These are phyloP conservation scores for Ceyx cyanopectus DNA, from an alignment of 2,113 vertebrate genomes.

Conservation along the genomic window DNA sequence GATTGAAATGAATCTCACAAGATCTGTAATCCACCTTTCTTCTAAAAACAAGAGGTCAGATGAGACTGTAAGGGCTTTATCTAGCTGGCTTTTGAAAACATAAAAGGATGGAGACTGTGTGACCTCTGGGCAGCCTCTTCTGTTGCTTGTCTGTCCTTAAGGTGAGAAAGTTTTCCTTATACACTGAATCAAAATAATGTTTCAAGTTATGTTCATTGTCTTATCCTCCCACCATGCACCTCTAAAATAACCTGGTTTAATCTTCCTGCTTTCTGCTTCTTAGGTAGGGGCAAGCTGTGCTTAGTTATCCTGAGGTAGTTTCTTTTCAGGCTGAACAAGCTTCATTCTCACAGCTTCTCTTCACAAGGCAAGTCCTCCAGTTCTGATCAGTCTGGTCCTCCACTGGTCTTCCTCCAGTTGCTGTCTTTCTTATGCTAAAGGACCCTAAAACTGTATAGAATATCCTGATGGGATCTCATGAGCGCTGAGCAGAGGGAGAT, in stretches of 20 bases:
- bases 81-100: background rate
- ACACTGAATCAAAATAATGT: background rate
- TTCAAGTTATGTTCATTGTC: background rate
- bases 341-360: background rate
- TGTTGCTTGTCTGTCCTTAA: background rate
- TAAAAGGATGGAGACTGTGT: background rate
- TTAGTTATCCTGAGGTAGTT: background rate
- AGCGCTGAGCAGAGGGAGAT: background rate
- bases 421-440: background rate
- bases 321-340: background rate
- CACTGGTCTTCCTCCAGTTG: background rate
- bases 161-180: background rate
- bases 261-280: background rate
- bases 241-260: background rate
- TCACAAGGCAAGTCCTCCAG: background rate
- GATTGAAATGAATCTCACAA: background rate
- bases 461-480: background rate
- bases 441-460: background rate
- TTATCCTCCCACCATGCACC: background rate
- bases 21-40: background rate
- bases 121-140: background rate
- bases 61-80: background rate
- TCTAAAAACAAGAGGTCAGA: background rate
- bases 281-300: accelerated
- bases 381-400: background rate